Evolutionary conservation across 2,888 invertebrate genomes (phyloP).

Genomic region (Osmoderma eremita): DNA sequence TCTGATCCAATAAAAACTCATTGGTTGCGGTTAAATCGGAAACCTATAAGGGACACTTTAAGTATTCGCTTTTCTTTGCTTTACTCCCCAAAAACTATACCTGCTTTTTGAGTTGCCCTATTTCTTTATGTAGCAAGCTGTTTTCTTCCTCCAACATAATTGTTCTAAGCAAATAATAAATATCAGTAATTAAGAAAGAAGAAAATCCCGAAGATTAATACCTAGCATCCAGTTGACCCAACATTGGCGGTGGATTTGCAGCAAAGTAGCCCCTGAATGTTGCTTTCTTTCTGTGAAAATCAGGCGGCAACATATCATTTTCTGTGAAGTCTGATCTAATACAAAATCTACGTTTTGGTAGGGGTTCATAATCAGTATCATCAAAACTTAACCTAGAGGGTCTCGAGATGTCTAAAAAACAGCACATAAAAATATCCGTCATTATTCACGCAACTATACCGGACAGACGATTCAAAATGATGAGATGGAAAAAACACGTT

Average conservation of each 20-base stretch:
- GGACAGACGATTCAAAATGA: too few relatives aligned
- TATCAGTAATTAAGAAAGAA: too few relatives aligned
- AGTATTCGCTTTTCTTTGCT: neutral
- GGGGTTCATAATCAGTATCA: slow-evolving; percentile 58
- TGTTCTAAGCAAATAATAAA: slow-evolving; percentile 58
- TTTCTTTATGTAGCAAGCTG: slow-evolving; percentile 71
- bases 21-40: slow-evolving; percentile 79
- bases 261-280: slow-evolving; percentile 61
- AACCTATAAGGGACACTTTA: slow-evolving; percentile 61
- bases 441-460: too few relatives aligned
- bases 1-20: slow-evolving; percentile 81
- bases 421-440: too few relatives aligned
- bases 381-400: slow-evolving; percentile 55
- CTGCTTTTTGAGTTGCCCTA: slow-evolving; percentile 77
- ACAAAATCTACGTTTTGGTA: slow-evolving; percentile 59
- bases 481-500: too few relatives aligned
- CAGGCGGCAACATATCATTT: slow-evolving; percentile 42
- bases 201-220: slow-evolving; percentile 40
- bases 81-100: slow-evolving; percentile 56
- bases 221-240: slow-evolving; percentile 59
- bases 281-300: slow-evolving; percentile 41
- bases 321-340: slow-evolving; percentile 48
- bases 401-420: slow-evolving; percentile 45
- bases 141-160: slow-evolving; percentile 75
- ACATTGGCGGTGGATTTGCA: slow-evolving; percentile 59